Evolutionary conservation across 23 tunicate species (phyloP).

Genomic region (Aplidium turbinatum): DNA sequence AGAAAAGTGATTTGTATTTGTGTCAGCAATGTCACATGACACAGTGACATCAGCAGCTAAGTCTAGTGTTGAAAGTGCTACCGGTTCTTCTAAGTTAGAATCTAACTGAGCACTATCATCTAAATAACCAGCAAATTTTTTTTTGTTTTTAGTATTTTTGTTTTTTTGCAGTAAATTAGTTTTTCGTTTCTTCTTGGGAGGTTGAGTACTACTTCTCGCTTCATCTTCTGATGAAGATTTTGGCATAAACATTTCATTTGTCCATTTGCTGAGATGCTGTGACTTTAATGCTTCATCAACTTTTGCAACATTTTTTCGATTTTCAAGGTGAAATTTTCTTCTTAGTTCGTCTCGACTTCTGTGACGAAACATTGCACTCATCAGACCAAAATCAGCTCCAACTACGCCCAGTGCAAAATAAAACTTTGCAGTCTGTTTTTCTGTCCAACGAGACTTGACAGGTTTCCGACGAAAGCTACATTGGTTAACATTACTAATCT

Average conservation of each 20-base stretch:
- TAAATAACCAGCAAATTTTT: too few relatives aligned
- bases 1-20: too few relatives aligned
- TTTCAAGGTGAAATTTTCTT: constrained; percentile 58
- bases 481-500: constrained; percentile 34
- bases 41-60: too few relatives aligned
- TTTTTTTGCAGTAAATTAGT: too few relatives aligned
- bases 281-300: constrained; percentile 68
- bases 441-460: constrained; percentile 51
- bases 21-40: too few relatives aligned
- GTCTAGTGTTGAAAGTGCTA: too few relatives aligned
- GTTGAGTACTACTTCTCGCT: not conserved
- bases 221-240: constrained; percentile 67
- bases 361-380: constrained; percentile 86
- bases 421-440: constrained; percentile 67
- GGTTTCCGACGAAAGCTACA: constrained; percentile 52
- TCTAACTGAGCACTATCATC: too few relatives aligned
- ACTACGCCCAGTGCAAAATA: constrained; percentile 69
- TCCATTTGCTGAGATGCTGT: constrained; percentile 91
- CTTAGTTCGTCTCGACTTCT: constrained; percentile 62
- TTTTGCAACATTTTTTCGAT: constrained; percentile 31
- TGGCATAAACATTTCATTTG: constrained; percentile 82
- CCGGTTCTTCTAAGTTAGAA: too few relatives aligned
- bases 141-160: too few relatives aligned
- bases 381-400: constrained; percentile 79
- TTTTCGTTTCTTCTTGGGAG: too few relatives aligned